phyloP scores from a whole-genome alignment of 2,888 invertebrate species.

The Deroplatys truncata region DNA sequence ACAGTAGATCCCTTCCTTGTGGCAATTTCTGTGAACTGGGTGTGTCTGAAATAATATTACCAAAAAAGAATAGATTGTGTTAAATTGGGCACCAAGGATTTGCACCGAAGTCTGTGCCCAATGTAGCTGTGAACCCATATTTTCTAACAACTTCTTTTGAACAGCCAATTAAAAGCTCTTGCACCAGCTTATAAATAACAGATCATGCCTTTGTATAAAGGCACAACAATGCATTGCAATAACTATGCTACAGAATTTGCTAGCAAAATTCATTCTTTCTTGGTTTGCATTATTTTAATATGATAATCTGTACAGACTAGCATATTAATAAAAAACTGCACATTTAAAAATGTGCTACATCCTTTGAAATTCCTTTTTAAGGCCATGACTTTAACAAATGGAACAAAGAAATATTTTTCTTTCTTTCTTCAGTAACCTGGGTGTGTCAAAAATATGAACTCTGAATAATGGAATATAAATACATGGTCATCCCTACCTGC shows the following conservation, averaged over 20 bases:
- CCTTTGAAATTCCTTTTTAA: background rate
- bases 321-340: background rate
- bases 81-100: background rate
- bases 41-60: background rate
- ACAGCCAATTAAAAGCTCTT: background rate
- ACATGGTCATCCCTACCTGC: background rate
- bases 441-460: background rate
- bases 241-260: background rate
- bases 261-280: background rate
- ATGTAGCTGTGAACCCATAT: background rate
- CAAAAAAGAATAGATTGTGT: background rate
- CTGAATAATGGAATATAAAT: background rate
- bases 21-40: background rate
- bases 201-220: background rate
- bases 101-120: background rate
- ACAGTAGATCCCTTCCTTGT: background rate
- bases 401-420: background rate
- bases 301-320: background rate
- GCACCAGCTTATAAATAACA: background rate
- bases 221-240: background rate
- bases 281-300: background rate
- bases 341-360: background rate
- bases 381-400: background rate
- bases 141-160: background rate
- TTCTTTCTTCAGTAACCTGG: background rate